Conservation (phyloP, 2,888 invertebrate species). For the Drosophila percnosoma region DNA sequence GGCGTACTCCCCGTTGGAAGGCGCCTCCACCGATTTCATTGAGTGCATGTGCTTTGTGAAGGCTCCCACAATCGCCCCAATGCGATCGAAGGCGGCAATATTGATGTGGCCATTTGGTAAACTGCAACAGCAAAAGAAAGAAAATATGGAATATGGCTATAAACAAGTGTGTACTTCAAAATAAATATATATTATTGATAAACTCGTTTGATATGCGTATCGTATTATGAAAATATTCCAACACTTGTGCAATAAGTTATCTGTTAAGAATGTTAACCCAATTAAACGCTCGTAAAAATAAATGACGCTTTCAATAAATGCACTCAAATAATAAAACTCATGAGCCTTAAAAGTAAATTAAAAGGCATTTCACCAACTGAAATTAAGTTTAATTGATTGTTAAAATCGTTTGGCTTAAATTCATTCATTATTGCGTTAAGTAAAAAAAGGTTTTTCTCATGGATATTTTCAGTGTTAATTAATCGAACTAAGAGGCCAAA, state of each 20-base stretch:
- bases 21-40: slow-evolving; percentile 71
- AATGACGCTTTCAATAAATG: neutral
- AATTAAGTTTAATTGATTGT: neutral
- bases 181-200: neutral
- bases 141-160: neutral
- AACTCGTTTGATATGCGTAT: neutral
- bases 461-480: neutral
- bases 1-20: slow-evolving; percentile 80
- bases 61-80: slow-evolving; percentile 84
- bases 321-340: neutral
- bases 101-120: slow-evolving; percentile 93
- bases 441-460: neutral
- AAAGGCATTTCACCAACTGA: neutral
- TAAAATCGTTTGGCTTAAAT: too few relatives aligned
- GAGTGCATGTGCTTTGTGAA: slow-evolving; percentile 84
- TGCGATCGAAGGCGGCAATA: slow-evolving; percentile 86
- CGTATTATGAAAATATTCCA: neutral
- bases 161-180: neutral
- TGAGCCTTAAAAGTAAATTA: slow-evolving; percentile 8
- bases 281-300: neutral
- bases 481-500: neutral
- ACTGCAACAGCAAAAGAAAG: slow-evolving; percentile 83
- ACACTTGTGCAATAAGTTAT: neutral
- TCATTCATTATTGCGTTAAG: neutral
- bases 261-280: neutral